Conservation (phyloP, 2,888 invertebrate species). For the Phymatocera aterrima region DNA sequence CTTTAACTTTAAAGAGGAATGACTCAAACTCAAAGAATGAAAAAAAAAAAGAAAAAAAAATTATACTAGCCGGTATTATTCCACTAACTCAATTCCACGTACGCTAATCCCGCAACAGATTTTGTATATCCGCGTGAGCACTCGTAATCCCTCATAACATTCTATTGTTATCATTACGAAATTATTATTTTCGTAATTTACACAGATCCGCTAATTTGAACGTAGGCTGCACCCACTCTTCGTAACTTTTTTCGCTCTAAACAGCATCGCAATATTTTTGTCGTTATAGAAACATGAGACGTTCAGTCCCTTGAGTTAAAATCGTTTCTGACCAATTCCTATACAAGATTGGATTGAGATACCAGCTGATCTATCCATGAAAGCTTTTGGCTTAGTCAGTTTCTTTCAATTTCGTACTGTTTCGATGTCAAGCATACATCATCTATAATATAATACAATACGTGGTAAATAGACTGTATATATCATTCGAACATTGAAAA, state of each 20-base stretch:
- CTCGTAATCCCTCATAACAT: neutral
- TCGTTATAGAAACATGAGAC: neutral
- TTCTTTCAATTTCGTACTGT: neutral
- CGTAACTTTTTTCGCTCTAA: neutral
- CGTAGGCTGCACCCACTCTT: neutral
- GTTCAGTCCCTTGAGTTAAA: neutral
- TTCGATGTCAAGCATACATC: neutral
- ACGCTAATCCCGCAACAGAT: conserved; percentile 12
- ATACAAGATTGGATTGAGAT: neutral
- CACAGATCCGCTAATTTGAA: neutral
- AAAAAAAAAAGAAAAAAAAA: neutral
- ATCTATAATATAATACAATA: neutral
- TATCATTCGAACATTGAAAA: neutral
- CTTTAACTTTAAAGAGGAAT: neutral
- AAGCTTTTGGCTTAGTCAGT: neutral
- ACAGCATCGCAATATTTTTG: no score
- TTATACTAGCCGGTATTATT: neutral
- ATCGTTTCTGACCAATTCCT: neutral
- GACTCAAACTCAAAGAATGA: neutral
- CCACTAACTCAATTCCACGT: neutral
- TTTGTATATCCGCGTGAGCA: neutral
- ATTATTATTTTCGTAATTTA: neutral
- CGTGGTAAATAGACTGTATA: neutral
- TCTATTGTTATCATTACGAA: conserved; percentile 5
- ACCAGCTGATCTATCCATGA: neutral